A percentile compares a stretch with the other conserved stretches of the same genome.
Conservation (phyloP, 2,888 invertebrate species). For the Callyntrura sp. region DNA sequence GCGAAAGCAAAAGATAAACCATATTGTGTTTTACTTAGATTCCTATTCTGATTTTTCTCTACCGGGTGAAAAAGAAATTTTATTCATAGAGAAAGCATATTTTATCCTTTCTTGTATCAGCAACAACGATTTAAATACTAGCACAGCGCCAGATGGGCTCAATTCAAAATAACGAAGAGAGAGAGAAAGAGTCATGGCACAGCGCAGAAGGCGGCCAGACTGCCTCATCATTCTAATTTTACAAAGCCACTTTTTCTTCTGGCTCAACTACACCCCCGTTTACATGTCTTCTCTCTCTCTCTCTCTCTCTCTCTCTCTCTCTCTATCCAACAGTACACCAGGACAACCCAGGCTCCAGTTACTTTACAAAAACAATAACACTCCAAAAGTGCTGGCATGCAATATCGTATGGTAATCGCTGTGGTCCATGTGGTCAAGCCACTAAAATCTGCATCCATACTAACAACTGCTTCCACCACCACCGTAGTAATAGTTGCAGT, state of each 20-base stretch:
- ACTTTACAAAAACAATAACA: slow-evolving; percentile 35
- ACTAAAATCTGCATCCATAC: slow-evolving; percentile 64
- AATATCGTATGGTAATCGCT: slow-evolving; percentile 71
- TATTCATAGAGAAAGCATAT: background rate
- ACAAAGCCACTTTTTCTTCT: slow-evolving; percentile 57
- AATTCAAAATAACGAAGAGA: background rate
- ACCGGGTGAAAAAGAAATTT: background rate
- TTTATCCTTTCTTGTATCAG: background rate
- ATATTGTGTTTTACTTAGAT: background rate
- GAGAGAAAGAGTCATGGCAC: background rate
- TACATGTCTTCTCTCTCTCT: background rate
- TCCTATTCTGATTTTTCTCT: background rate
- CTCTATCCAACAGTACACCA: background rate
- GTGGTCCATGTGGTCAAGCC: slow-evolving; percentile 76
- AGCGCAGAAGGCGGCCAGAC: background rate
- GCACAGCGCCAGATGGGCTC: slow-evolving; percentile 53
- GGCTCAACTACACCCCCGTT: background rate
- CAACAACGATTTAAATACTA: background rate
- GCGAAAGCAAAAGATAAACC: background rate
- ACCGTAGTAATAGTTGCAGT: too few species aligned
- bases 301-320: background rate
- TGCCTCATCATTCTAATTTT: slow-evolving; percentile 47
- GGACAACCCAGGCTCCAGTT: background rate
- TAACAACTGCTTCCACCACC: background rate
- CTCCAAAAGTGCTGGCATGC: slow-evolving; percentile 59